A percentile compares a stretch with the other conserved stretches of the same genome.
These are phyloP conservation scores for Saccostrea echinata DNA, from an alignment of 1,140 invertebrate species.

Conservation along the genomic window DNA sequence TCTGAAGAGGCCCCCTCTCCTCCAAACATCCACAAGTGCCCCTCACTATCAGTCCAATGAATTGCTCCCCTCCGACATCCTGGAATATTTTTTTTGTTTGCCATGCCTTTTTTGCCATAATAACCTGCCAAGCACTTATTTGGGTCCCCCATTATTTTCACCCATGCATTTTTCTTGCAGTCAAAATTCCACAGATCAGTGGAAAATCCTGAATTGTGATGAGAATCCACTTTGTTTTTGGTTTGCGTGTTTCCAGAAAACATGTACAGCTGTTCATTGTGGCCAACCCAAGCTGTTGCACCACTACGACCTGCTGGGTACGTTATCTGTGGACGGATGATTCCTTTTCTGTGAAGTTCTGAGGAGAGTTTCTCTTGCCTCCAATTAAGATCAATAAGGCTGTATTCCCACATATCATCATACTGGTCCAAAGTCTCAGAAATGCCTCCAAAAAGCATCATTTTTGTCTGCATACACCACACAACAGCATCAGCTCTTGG, in stretches of 20 bases:
- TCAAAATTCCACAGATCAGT: conserved; percentile 68
- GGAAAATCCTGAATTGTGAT: conserved; percentile 57
- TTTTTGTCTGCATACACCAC: conserved; percentile 63
- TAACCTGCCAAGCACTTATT: conserved; percentile 33
- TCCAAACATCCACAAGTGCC: conserved; percentile 69
- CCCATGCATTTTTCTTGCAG: conserved; percentile 58
- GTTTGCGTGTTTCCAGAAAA: conserved; percentile 66
- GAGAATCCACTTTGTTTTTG: conserved; percentile 43
- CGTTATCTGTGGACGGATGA: background rate
- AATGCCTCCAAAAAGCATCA: conserved; percentile 59
- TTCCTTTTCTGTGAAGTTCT: conserved; percentile 36
- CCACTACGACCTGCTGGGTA: conserved; percentile 66
- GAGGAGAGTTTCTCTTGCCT: conserved; percentile 48
- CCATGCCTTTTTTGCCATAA: conserved; percentile 40
- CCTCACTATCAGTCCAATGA: conserved; percentile 57
- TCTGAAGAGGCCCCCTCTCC: conserved; percentile 60
- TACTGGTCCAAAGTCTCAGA: conserved; percentile 54
- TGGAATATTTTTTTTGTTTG: conserved; percentile 50
- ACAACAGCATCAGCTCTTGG: conserved; percentile 54
- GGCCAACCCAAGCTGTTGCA: conserved; percentile 60
- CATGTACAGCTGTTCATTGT: conserved; percentile 58
- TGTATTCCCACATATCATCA: conserved; percentile 67
- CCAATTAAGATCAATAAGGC: conserved; percentile 61
- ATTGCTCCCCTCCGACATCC: conserved; percentile 60
- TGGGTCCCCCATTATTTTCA: conserved; percentile 49